A percentile compares a stretch with the other conserved stretches of the same genome.
These are phyloP conservation scores for Julus scanicus DNA, from an alignment of 2,888 invertebrate genomes.

Conservation along the genomic window DNA sequence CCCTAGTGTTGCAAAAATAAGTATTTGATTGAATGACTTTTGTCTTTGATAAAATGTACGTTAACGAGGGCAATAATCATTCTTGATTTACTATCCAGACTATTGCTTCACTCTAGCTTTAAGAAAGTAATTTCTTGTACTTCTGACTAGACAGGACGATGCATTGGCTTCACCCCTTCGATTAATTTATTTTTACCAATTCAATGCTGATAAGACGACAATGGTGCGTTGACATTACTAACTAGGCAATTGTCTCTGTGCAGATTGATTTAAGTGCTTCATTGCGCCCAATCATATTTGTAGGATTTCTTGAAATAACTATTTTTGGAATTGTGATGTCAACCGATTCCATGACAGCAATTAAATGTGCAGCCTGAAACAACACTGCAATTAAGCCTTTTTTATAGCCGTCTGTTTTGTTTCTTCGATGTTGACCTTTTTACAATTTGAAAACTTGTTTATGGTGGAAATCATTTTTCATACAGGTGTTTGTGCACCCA, in stretches of 20 bases:
- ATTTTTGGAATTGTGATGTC: not conserved
- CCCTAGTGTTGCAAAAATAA: too few relatives aligned
- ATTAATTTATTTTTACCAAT: not conserved
- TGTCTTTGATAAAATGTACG: too few relatives aligned
- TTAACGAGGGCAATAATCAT: too few relatives aligned
- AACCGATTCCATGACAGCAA: not conserved
- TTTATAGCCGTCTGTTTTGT: not conserved
- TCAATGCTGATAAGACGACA: not conserved
- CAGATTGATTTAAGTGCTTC: not conserved
- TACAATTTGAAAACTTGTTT: not conserved
- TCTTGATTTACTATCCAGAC: too few relatives aligned
- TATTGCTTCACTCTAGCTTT: too few relatives aligned
- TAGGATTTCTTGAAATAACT: not conserved
- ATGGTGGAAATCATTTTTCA: not conserved
- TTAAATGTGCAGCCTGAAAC: not conserved
- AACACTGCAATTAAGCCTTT: not conserved
- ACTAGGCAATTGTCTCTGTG: not conserved
- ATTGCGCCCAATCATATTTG: not conserved
- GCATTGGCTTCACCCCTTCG: too few relatives aligned
- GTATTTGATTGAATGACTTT: too few relatives aligned
- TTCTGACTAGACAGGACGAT: too few relatives aligned
- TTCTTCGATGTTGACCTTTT: not conserved
- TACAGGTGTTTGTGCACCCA: not conserved
- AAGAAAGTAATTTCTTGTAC: too few relatives aligned
- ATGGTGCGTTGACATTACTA: not conserved